phyloP scores from a whole-genome alignment of 2,888 invertebrate genomes.

The Microplitis manilae region DNA sequence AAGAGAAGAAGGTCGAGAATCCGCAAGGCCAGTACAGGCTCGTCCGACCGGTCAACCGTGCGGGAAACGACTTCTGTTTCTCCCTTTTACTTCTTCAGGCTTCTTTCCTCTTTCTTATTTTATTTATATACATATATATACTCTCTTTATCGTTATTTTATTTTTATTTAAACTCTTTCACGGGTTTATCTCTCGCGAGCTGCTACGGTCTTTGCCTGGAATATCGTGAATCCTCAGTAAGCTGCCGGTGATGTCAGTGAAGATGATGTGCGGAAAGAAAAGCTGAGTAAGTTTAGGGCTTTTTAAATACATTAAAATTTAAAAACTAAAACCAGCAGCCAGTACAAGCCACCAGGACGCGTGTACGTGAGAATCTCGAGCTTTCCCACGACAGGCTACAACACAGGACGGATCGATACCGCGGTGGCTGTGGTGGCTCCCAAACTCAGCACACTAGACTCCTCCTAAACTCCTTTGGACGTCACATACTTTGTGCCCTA shows the following conservation, averaged over 20 bases:
- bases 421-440: slow-evolving; percentile 7
- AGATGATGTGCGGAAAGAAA: slow-evolving; percentile 10
- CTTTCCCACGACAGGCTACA: slow-evolving; percentile 47
- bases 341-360: slow-evolving; percentile 7
- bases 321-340: too few species aligned
- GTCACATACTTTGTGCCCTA: neutral
- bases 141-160: slow-evolving; percentile 15
- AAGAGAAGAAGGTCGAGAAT: slow-evolving; percentile 41
- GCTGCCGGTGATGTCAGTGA: slow-evolving; percentile 8
- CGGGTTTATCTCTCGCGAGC: too few species aligned
- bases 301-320: too few species aligned
- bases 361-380: slow-evolving; percentile 49
- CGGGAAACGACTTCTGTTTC: slow-evolving; percentile 49
- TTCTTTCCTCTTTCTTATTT: slow-evolving; percentile 23
- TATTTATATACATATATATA: slow-evolving; percentile 4
- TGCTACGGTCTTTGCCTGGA: neutral
- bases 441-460: neutral
- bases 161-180: slow-evolving; percentile 3
- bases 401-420: slow-evolving; percentile 26
- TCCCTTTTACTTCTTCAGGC: slow-evolving; percentile 20
- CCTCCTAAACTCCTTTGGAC: neutral
- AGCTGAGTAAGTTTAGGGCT: slow-evolving; percentile 19
- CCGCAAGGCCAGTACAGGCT: slow-evolving; percentile 59
- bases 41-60: slow-evolving; percentile 61
- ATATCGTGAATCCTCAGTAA: slow-evolving; percentile 14